Conservation (phyloP, 2,888 invertebrate genomes). For the Mylabris sibirica region DNA sequence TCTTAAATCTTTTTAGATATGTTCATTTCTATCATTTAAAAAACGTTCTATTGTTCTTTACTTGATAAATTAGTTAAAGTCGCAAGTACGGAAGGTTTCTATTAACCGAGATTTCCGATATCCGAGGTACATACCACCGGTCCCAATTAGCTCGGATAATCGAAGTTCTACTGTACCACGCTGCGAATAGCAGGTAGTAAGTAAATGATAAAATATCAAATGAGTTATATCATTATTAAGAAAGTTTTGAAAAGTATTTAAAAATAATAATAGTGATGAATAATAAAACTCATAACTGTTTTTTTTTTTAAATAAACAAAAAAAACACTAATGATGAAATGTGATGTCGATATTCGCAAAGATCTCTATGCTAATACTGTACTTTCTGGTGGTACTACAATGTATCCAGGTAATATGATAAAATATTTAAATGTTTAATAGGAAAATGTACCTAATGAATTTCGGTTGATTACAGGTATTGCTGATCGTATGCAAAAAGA, state of each 20-base stretch:
- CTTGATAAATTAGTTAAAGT: too few relatives aligned
- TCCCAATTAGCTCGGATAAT: too few relatives aligned
- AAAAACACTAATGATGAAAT: constrained; percentile 66
- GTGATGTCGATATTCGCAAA: constrained; percentile 75
- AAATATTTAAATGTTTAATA: constrained; percentile 62
- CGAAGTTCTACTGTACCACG: too few relatives aligned
- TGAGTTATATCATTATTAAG: neutral
- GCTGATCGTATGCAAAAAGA: constrained; percentile 92
- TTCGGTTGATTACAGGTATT: constrained; percentile 62
- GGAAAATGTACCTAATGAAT: neutral
- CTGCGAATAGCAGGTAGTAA: constrained; percentile 2
- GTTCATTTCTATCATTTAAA: too few relatives aligned
- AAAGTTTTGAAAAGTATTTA: neutral
- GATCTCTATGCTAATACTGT: constrained; percentile 76
- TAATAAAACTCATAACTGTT: neutral
- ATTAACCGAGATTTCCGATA: too few relatives aligned
- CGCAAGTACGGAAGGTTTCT: too few relatives aligned
- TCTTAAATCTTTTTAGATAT: too few relatives aligned
- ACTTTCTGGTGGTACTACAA: constrained; percentile 67
- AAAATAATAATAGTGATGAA: too few relatives aligned
- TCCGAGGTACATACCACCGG: too few relatives aligned
- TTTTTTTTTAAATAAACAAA: neutral
- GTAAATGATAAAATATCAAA: neutral
- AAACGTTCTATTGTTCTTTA: too few relatives aligned
- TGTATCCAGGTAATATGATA: constrained; percentile 79